Conservation (phyloP, 2,888 invertebrate genomes). For the Aproaerema taeniolella region DNA sequence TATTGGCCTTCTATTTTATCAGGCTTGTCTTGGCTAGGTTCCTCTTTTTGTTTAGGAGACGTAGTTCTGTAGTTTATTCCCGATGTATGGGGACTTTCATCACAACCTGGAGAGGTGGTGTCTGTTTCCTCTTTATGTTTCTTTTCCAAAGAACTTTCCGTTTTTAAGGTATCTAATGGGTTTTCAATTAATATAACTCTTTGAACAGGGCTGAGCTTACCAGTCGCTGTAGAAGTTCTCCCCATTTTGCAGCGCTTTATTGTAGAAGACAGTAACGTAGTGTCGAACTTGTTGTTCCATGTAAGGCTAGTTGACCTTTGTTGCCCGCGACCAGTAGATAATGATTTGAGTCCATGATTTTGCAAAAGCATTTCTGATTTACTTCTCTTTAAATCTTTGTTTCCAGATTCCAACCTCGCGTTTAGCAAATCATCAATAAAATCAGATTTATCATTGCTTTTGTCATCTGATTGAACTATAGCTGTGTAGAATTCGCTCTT, state of each 20-base stretch:
- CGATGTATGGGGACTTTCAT: constrained; percentile 63
- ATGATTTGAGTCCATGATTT: constrained; percentile 65
- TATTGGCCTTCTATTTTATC: constrained; percentile 66
- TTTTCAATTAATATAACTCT: constrained; percentile 44
- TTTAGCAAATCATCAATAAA: constrained; percentile 77
- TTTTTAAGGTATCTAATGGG: constrained; percentile 55
- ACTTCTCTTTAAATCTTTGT: constrained; percentile 79
- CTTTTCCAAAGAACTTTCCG: constrained; percentile 46
- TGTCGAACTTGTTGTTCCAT: constrained; percentile 84
- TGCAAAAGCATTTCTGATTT: constrained; percentile 80
- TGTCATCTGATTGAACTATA: constrained; percentile 61
- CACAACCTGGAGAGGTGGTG: no score
- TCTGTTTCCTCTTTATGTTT: constrained; percentile 50
- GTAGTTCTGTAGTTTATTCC: constrained; percentile 59
- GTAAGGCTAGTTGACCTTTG: constrained; percentile 82
- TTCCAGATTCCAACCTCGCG: constrained; percentile 65
- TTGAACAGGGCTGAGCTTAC: constrained; percentile 63
- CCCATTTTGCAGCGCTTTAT: constrained; percentile 83
- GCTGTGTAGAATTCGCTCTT: constrained; percentile 78
- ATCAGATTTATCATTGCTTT: constrained; percentile 63
- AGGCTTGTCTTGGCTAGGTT: constrained; percentile 41
- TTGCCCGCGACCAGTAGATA: constrained; percentile 74
- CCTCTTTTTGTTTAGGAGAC: constrained; percentile 62
- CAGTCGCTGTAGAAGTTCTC: constrained; percentile 60
- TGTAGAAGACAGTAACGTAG: constrained; percentile 74